These are phyloP conservation scores for Cybosia mesomella DNA, from an alignment of 2,888 invertebrate genomes.

Conservation along the genomic window DNA sequence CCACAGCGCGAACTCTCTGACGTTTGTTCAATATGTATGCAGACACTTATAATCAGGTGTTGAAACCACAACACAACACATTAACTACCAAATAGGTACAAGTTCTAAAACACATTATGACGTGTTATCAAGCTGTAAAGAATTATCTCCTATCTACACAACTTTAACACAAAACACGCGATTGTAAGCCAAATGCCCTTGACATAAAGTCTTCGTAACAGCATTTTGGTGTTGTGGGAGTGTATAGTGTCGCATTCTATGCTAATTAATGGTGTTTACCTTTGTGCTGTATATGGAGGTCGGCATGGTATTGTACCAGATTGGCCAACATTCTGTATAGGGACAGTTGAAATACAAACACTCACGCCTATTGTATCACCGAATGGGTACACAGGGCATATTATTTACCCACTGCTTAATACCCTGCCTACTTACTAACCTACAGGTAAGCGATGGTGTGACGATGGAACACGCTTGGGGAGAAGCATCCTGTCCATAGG, in stretches of 20 bases:
- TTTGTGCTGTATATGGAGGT: slow-evolving; percentile 38
- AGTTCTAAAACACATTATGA: slow-evolving; percentile 11
- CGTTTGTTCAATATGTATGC: background rate
- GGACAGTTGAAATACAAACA: background rate
- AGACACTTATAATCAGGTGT: background rate
- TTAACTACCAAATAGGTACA: too few relatives aligned
- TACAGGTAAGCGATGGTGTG: too few relatives aligned
- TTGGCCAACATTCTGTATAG: slow-evolving; percentile 3
- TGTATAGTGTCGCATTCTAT: slow-evolving; percentile 61
- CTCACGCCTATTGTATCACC: background rate
- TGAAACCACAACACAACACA: background rate
- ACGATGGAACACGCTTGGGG: too few relatives aligned
- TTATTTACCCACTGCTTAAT: too few relatives aligned
- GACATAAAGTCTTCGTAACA: slow-evolving; percentile 27
- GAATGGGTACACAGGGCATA: background rate
- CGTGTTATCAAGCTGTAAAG: slow-evolving; percentile 15
- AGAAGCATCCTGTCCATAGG: too few relatives aligned
- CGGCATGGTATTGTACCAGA: slow-evolving; percentile 17
- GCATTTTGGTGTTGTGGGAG: slow-evolving; percentile 28
- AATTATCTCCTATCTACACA: slow-evolving; percentile 13
- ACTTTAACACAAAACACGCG: background rate
- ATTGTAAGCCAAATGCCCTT: slow-evolving; percentile 39
- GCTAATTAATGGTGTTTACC: slow-evolving; percentile 54
- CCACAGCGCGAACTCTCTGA: too few relatives aligned
- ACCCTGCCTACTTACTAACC: too few relatives aligned